A percentile compares a stretch with the other conserved stretches of the same genome.
Conservation (phyloP, 2,888 invertebrate genomes). For the Onchidella celtica region DNA sequence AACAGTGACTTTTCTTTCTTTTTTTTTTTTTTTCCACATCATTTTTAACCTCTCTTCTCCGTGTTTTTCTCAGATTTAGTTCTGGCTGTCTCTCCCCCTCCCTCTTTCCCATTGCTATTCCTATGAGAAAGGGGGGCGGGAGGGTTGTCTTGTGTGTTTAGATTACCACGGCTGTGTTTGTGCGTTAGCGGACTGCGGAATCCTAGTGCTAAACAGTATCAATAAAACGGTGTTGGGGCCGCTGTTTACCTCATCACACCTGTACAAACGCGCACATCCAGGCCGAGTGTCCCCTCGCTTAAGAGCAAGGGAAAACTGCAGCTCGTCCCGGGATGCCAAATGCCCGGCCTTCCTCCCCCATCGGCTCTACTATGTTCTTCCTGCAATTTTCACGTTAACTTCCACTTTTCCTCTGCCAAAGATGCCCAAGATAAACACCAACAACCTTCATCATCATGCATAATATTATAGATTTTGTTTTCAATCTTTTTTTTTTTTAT, state of each 20-base stretch:
- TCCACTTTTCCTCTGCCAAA: too few relatives aligned
- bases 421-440: too few relatives aligned
- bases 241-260: conserved; percentile 43
- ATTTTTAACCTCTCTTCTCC: not conserved
- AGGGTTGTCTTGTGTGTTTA: conserved; percentile 33
- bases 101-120: not conserved
- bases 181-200: conserved; percentile 28
- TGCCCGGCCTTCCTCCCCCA: too few relatives aligned
- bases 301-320: not conserved
- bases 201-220: conserved; percentile 39
- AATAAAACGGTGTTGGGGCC: conserved; percentile 38
- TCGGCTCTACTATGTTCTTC: too few relatives aligned
- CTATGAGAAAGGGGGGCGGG: not conserved
- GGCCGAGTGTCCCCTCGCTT: not conserved
- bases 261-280: conserved; percentile 33
- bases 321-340: conserved; percentile 10
- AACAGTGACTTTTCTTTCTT: not conserved
- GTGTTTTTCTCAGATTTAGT: conserved; percentile 10
- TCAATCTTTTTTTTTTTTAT: too few relatives aligned
- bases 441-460: too few relatives aligned
- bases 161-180: conserved; percentile 43
- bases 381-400: too few relatives aligned
- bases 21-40: conserved; percentile 1
- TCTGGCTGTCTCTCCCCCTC: conserved; percentile 26
- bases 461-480: too few relatives aligned